These are phyloP conservation scores for Chironomus riparius DNA, from an alignment of 2,888 invertebrate species.

Conservation along the genomic window DNA sequence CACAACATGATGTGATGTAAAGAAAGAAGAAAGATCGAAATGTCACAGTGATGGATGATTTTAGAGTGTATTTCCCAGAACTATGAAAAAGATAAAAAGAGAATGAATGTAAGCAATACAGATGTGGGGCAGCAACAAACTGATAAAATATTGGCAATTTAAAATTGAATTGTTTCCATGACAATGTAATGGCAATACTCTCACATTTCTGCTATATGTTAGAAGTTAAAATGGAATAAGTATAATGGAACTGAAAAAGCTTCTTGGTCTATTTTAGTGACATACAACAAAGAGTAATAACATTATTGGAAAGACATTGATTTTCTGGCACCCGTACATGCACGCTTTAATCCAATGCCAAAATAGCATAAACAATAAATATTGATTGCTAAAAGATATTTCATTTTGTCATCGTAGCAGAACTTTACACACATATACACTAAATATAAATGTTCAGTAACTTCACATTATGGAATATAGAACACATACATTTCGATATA, in stretches of 20 bases:
- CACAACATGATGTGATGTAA: too few species aligned
- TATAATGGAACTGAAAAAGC: too few species aligned
- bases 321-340: not conserved
- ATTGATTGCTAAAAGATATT: not conserved
- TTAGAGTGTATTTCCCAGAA: too few species aligned
- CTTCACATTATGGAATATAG: not conserved
- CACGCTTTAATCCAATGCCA: not conserved
- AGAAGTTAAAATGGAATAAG: too few species aligned
- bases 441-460: not conserved
- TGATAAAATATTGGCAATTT: conserved; percentile 26
- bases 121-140: not conserved
- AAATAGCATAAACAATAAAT: not conserved
- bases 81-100: too few species aligned
- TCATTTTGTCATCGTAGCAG: not conserved
- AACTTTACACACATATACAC: not conserved
- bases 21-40: too few species aligned
- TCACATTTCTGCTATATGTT: not conserved
- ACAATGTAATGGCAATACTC: conserved; percentile 11
- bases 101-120: too few species aligned
- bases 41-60: too few species aligned
- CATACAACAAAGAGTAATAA: not conserved
- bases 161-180: conserved; percentile 25
- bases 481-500: not conserved
- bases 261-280: too few species aligned
- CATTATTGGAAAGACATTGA: not conserved